A percentile compares a stretch with the other conserved stretches of the same genome.
Conservation (phyloP, 2,797 vertebrate species). For the Bradypus variegatus region DNA sequence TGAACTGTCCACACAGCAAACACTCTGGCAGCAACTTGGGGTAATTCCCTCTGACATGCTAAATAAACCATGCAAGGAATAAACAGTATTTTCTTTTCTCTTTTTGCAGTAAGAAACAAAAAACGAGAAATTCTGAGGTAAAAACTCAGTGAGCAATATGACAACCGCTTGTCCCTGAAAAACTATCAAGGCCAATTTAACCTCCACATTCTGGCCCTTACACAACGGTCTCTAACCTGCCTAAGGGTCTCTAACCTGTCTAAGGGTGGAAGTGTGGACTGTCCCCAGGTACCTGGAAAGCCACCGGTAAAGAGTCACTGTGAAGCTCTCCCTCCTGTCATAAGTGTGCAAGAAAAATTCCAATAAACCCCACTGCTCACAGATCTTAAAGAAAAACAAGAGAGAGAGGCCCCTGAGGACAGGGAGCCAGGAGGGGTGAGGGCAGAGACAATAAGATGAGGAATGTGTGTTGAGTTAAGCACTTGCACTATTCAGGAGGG, state of each 20-base stretch:
- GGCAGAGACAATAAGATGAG: neutral
- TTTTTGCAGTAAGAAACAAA: neutral
- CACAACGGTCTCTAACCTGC: neutral
- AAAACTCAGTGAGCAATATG: neutral
- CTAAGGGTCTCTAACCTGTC: neutral
- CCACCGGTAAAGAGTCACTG: too few species aligned
- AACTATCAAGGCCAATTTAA: neutral
- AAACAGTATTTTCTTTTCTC: neutral
- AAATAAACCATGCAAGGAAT: neutral
- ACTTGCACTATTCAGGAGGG: neutral
- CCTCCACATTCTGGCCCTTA: neutral
- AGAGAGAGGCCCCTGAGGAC: neutral
- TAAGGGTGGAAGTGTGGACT: neutral
- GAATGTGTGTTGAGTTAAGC: neutral
- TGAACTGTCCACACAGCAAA: neutral
- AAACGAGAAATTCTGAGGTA: neutral
- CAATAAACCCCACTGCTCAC: neutral
- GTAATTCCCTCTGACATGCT: neutral
- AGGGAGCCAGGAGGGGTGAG: neutral
- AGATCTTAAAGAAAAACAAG: neutral
- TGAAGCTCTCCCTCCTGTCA: neutral
- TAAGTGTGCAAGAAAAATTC: neutral
- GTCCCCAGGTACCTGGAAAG: neutral
- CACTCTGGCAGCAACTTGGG: neutral
- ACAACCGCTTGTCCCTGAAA: conserved; percentile 17